Conservation (phyloP, 2,113 vertebrate genomes). For the Eudyptes chrysolophus region DNA sequence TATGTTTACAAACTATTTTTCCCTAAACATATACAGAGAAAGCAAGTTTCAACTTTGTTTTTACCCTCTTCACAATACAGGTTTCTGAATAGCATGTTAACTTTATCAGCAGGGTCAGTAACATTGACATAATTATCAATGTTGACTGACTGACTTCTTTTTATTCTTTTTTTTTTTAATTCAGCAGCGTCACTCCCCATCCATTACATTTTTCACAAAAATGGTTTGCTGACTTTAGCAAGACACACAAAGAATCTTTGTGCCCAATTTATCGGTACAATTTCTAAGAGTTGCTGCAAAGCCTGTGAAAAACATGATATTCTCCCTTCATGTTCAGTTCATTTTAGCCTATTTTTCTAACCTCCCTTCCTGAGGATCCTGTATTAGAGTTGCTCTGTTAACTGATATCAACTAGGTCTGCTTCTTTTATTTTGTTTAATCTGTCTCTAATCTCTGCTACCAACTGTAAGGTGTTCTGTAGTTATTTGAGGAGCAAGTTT, state of each 20-base stretch:
- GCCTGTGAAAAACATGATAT: background rate
- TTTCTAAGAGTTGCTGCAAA: background rate
- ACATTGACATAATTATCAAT: background rate
- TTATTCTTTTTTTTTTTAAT: background rate
- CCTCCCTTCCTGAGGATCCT: background rate
- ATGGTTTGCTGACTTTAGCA: background rate
- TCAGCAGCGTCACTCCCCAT: background rate
- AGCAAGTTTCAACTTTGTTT: background rate
- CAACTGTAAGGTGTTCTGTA: background rate
- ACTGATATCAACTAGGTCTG: rapidly evolving
- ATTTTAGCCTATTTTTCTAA: background rate
- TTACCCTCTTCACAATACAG: background rate
- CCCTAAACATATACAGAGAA: background rate
- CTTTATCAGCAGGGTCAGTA: background rate
- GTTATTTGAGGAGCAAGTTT: background rate
- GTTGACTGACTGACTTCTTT: background rate
- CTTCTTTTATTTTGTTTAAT: background rate
- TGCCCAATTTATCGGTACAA: background rate
- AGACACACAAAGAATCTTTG: background rate
- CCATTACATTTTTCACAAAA: background rate
- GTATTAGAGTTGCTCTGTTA: background rate
- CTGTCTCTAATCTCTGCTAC: background rate
- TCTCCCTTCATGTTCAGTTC: background rate
- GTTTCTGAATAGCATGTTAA: background rate
- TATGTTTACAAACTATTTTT: background rate